Evolutionary conservation across 2,888 invertebrate genomes (phyloP).

Genomic region (Cacoxenus indagator): DNA sequence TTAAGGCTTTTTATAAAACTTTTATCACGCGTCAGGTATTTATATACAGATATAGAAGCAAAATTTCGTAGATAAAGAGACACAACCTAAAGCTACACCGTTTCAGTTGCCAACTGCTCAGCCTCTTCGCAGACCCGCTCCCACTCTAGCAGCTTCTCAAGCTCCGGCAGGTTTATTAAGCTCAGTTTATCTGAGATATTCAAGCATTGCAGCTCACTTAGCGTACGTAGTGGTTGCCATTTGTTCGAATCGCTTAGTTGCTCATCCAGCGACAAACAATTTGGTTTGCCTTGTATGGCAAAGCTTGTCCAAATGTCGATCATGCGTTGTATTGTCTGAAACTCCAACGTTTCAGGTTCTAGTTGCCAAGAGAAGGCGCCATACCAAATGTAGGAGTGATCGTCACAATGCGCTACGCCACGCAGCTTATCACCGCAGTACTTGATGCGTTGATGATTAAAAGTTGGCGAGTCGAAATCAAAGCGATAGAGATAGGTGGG

Average conservation of each 20-base stretch:
- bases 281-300: constrained; percentile 63
- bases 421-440: constrained; percentile 60
- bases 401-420: constrained; percentile 68
- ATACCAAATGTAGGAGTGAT: constrained; percentile 68
- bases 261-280: constrained; percentile 41
- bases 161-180: constrained; percentile 63
- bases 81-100: neutral
- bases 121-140: constrained; percentile 50
- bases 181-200: constrained; percentile 57
- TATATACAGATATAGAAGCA: too few species aligned
- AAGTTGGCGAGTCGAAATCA: constrained; percentile 66
- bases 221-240: constrained; percentile 47
- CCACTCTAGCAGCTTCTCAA: constrained; percentile 59
- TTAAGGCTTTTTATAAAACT: too few species aligned
- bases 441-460: constrained; percentile 64
- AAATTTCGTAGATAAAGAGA: neutral
- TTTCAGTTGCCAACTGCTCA: neutral
- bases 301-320: constrained; percentile 65
- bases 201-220: constrained; percentile 51
- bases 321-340: constrained; percentile 65
- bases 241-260: constrained; percentile 24
- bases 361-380: constrained; percentile 60
- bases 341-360: constrained; percentile 58
- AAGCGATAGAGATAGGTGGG: constrained; percentile 68
- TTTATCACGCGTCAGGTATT: too few species aligned